Evolutionary conservation across 1,140 invertebrate species (phyloP), one percentile per base, ranked within the genome.

Genomic region (Drosophila guanche): DNA sequence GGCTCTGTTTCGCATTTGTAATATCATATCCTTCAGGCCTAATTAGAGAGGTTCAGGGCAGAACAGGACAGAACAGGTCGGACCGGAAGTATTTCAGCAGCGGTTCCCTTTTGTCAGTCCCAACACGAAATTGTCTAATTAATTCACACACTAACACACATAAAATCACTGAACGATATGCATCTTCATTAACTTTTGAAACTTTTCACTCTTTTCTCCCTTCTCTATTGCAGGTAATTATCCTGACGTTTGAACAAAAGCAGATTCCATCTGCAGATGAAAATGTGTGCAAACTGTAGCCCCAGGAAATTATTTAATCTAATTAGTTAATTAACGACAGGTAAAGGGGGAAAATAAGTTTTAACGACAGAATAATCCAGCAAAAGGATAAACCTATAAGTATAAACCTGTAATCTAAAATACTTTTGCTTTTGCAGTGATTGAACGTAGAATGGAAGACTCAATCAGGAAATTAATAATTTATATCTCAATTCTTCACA

Each of bases 161-260:
- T 58, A 84, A 62, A 54, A 62, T 67, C 16, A 65, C 70, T 54
- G 45, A 33, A 43, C 54, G 50, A 75, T 75, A 71, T 67, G 60
- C 72, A 83, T 84, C 75, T 79, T 75, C 57, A 84, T 84, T 84
- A 83, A 84, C 63, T 56, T 56, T 63, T 27, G 37, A 69, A 74
- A 70, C 65, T 67, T 74, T 83, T 70, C 37, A 61, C 43, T 83
- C 70, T 75, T 6, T 22, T 16, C n/a, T 51, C 48, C 14, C 14
- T 51, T 16, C 25, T 54, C 6, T 55, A 54, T 86, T 78, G 16
- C 73, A 86, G 81, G 81, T 85, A 85, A 85, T 50, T 85, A 86
- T 80, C 40, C 62, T 27, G 40, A 37, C 14, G 42, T 48, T 42
- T 20, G 23, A 52, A 69, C 53, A 41, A 59, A 58, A 29, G 43